A percentile compares a stretch with the other conserved stretches of the same genome.
These are phyloP conservation scores for Drosophila birchii DNA, from an alignment of 2,888 invertebrate genomes.

Conservation along the genomic window DNA sequence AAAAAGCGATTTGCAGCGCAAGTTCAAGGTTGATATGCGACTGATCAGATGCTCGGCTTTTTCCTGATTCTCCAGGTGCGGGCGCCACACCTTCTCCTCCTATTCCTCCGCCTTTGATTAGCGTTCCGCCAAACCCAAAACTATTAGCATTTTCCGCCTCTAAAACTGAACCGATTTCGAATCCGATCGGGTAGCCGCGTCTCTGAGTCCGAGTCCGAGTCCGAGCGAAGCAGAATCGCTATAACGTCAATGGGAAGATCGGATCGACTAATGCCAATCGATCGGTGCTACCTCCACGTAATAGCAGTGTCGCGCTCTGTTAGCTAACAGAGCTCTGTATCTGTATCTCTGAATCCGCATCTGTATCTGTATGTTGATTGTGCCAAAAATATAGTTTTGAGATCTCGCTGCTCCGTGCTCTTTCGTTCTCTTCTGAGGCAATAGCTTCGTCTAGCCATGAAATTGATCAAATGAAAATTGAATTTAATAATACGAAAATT, in stretches of 20 bases:
- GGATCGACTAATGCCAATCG: slow-evolving; percentile 42
- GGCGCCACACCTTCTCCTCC: slow-evolving; percentile 1
- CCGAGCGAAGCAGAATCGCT: slow-evolving; percentile 20
- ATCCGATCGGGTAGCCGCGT: neutral
- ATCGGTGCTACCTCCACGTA: slow-evolving; percentile 34
- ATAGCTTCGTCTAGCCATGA: neutral
- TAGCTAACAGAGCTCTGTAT: slow-evolving; percentile 15
- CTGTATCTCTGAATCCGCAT: neutral
- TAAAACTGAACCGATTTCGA: neutral
- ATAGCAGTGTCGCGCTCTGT: slow-evolving; percentile 19
- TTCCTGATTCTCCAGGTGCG: neutral
- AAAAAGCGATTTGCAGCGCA: slow-evolving; percentile 1
- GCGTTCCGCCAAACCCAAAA: neutral
- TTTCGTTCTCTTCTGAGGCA: neutral
- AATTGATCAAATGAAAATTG: neutral
- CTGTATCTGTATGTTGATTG: neutral
- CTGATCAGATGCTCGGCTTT: neutral
- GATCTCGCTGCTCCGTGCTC: neutral
- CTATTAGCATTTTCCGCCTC: neutral
- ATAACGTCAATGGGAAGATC: slow-evolving; percentile 35
- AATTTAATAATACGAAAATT: neutral
- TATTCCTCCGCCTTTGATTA: neutral
- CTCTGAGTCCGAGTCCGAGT: no score
- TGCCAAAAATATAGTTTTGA: neutral
- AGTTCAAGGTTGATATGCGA: slow-evolving; percentile 34